Evolutionary conservation across 2,113 vertebrate genomes (phyloP).

Genomic region (Emydocephalus ijimae): DNA sequence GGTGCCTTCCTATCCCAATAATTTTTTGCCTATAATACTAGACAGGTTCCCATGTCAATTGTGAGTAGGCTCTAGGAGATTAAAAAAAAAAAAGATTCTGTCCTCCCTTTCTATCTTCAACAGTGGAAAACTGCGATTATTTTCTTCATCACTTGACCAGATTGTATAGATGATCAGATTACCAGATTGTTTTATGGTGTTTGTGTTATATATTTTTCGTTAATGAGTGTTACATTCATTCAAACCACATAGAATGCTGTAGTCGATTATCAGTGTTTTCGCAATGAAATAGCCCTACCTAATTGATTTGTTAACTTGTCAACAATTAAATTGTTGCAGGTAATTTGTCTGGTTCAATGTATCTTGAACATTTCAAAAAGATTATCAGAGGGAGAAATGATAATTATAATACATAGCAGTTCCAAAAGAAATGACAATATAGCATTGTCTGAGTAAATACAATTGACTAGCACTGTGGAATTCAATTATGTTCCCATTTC

Average conservation of each 20-base stretch:
- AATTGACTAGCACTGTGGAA: neutral
- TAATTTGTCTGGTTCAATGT: neutral
- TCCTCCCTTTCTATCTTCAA: neutral
- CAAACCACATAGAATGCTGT: neutral
- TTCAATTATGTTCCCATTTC: neutral
- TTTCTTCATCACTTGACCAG: neutral
- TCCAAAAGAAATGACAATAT: neutral
- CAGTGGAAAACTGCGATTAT: neutral
- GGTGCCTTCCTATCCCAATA: neutral
- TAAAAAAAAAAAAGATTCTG: neutral
- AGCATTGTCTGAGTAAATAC: neutral
- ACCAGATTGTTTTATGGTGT: neutral
- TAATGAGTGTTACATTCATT: neutral
- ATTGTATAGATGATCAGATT: neutral
- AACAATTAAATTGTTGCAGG: neutral
- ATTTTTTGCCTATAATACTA: neutral
- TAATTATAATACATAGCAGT: neutral
- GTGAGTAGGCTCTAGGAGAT: neutral
- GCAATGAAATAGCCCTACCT: neutral
- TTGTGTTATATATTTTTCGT: neutral
- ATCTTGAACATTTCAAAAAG: neutral
- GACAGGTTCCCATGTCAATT: neutral
- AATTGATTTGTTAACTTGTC: neutral
- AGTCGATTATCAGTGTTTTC: neutral
- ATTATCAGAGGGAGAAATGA: neutral